phyloP scores from a whole-genome alignment of 2,888 invertebrate species.

The Pimpla rufipes region DNA sequence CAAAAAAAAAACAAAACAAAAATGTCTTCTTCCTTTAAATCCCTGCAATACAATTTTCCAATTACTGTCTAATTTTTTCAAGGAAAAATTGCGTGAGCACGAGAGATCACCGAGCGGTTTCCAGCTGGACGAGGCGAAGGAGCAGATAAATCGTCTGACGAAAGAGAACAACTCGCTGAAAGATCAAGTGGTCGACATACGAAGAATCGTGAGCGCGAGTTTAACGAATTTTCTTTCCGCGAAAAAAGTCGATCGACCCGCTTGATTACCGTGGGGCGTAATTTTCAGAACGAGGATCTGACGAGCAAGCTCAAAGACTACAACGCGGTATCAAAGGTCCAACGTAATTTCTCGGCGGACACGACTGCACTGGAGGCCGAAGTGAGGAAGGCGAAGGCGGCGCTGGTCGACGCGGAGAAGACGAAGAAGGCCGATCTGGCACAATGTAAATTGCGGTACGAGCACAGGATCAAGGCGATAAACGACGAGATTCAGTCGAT shows the following conservation, averaged over 20 bases:
- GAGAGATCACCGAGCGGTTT: constrained; percentile 86
- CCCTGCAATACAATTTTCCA: not conserved
- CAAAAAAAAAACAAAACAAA: not conserved
- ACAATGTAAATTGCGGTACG: constrained; percentile 93
- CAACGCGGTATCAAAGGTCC: constrained; percentile 93
- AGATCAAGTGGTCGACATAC: constrained; percentile 91
- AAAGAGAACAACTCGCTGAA: constrained; percentile 89
- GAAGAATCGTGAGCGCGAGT: constrained; percentile 86
- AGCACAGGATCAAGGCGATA: constrained; percentile 93
- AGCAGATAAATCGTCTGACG: constrained; percentile 90
- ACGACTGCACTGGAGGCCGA: constrained; percentile 92
- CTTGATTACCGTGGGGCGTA: not conserved
- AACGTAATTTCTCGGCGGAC: constrained; percentile 92
- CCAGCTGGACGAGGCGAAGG: constrained; percentile 91
- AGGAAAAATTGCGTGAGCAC: constrained; percentile 79
- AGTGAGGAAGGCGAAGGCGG: constrained; percentile 89
- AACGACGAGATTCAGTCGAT: constrained; percentile 93
- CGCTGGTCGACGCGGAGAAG: constrained; percentile 90
- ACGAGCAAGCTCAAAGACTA: constrained; percentile 93
- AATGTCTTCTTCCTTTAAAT: not conserved
- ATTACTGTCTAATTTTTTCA: not conserved
- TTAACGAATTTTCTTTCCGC: not conserved
- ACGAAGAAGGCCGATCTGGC: constrained; percentile 92
- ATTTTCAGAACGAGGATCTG: constrained; percentile 91
- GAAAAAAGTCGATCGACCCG: constrained; percentile 7